Conservation (phyloP, 2,888 invertebrate genomes). For the Eupithecia subfuscata region DNA sequence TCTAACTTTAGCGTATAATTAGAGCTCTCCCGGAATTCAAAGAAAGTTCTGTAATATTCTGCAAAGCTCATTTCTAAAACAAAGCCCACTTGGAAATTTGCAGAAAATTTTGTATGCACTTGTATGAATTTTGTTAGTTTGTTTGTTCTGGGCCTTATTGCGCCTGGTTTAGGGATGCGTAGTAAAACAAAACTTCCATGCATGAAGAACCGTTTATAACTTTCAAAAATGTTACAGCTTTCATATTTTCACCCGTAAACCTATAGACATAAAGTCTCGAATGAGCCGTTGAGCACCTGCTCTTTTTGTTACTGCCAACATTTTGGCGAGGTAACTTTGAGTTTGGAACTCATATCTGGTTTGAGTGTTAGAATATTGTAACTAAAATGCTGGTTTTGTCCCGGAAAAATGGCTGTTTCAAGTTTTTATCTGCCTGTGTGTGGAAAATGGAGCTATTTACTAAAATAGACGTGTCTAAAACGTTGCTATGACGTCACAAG, state of each 20-base stretch:
- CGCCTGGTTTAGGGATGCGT: conserved; percentile 44
- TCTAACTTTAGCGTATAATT: conserved; percentile 6
- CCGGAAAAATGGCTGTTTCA: neutral
- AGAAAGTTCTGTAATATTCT: conserved; percentile 30
- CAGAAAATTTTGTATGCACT: conserved; percentile 49
- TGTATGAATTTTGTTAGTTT: conserved; percentile 53
- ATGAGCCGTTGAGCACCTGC: neutral
- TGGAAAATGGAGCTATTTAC: conserved; percentile 1
- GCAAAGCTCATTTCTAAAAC: conserved; percentile 31
- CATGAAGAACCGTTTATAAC: conserved; percentile 30
- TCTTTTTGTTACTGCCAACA: conserved; percentile 38
- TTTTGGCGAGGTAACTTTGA: conserved; percentile 41
- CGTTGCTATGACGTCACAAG: neutral
- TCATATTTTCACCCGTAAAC: neutral
- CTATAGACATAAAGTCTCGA: conserved; percentile 5
- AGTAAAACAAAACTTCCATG: conserved; percentile 43
- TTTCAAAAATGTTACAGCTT: conserved; percentile 20
- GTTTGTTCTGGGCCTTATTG: conserved; percentile 44
- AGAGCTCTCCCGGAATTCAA: neutral
- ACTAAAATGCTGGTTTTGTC: conserved; percentile 25
- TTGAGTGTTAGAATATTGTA: conserved; percentile 33
- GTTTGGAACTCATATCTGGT: conserved; percentile 39
- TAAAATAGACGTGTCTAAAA: neutral
- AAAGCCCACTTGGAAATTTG: conserved; percentile 38
- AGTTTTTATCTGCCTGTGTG: neutral